Conservation (phyloP, 2,797 vertebrate genomes). For the Presbytis comata region DNA sequence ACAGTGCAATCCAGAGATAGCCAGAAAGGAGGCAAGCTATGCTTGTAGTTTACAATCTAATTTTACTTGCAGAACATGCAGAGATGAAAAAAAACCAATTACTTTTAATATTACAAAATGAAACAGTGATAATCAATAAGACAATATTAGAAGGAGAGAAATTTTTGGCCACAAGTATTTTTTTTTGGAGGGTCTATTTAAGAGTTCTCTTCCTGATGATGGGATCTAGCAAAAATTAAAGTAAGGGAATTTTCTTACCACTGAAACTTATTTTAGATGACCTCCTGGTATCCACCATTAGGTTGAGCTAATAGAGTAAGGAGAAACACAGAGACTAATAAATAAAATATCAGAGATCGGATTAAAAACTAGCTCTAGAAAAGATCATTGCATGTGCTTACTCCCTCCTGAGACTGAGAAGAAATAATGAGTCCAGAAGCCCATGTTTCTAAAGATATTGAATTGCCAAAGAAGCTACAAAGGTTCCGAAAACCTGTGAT, state of each 20-base stretch:
- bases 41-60: neutral
- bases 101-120: neutral
- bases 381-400: neutral
- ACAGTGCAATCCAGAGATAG: neutral
- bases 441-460: neutral
- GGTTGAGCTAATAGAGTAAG: neutral
- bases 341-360: neutral
- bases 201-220: neutral
- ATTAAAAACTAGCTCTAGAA: neutral
- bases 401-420: neutral
- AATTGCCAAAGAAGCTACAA: neutral
- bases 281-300: neutral
- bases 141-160: neutral
- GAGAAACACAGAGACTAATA: neutral
- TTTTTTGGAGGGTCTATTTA: neutral
- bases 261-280: slow-evolving; percentile 31
- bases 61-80: neutral
- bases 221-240: slow-evolving; percentile 40
- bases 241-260: neutral
- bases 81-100: neutral
- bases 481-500: neutral
- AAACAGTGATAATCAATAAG: slow-evolving; percentile 9
- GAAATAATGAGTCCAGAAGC: neutral
- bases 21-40: neutral
- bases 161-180: neutral